Percentiles rank a stretch among this genome's conserved stretches.
Conservation (phyloP, 1,140 invertebrate species). For the Brachionus rotundiformis region DNA sequence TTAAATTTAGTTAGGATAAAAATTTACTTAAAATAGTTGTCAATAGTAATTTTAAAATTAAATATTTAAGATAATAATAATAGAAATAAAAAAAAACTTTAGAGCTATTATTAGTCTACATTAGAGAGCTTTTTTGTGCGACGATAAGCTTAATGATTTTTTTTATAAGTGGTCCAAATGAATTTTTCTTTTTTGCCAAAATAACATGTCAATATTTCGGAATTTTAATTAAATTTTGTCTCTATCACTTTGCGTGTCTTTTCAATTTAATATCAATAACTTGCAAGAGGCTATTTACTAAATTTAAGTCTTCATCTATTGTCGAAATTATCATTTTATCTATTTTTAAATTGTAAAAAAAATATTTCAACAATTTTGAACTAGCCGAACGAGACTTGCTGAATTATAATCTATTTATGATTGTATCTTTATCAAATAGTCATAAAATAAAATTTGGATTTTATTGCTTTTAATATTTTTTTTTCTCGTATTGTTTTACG, state of each 20-base stretch:
- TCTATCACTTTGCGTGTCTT: background rate
- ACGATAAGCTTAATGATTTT: background rate
- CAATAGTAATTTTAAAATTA: constrained; percentile 10
- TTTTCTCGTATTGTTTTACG: constrained; percentile 14
- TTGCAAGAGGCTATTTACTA: background rate
- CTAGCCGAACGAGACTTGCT: background rate
- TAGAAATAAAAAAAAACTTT: too few species aligned
- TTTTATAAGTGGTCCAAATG: background rate
- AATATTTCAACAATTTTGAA: constrained; percentile 3
- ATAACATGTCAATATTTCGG: constrained; percentile 7
- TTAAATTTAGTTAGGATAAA: too few species aligned
- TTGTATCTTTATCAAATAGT: constrained; percentile 20
- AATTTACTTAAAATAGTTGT: background rate
- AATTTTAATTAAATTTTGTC: constrained; percentile 17
- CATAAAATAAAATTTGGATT: constrained; percentile 5
- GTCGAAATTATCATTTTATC: background rate
- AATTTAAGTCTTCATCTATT: background rate
- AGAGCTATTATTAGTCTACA: background rate
- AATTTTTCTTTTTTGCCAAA: background rate
- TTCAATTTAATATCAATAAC: constrained; percentile 4
- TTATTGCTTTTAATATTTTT: constrained; percentile 10
- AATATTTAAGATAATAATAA: constrained; percentile 11
- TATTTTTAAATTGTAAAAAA: background rate
- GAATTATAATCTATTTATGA: constrained; percentile 16
- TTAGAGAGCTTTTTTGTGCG: background rate